Evolutionary conservation across 2,113 vertebrate genomes (phyloP).

Genomic region (Fregetta grallaria): DNA sequence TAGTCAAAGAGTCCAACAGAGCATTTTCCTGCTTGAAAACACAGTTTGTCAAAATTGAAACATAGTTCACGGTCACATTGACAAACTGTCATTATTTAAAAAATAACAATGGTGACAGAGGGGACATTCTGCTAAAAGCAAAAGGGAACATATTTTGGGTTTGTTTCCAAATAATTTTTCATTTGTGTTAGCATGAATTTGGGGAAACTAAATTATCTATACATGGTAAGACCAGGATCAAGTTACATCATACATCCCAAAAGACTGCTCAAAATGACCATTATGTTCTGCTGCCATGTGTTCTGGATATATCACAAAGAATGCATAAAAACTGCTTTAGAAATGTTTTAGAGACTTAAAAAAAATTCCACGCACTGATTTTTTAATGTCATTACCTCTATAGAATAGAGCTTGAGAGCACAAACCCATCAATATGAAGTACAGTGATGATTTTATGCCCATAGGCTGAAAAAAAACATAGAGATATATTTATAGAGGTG

Average conservation of each 20-base stretch:
- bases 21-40: not conserved
- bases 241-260: not conserved
- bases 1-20: not conserved
- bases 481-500: not conserved
- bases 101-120: not conserved
- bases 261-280: not conserved
- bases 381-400: not conserved
- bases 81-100: not conserved
- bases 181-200: not conserved
- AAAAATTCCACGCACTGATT: not conserved
- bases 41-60: not conserved
- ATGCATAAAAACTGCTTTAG: not conserved
- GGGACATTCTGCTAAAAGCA: not conserved
- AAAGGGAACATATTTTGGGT: not conserved
- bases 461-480: rapidly evolving
- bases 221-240: not conserved
- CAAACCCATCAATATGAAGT: not conserved
- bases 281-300: not conserved
- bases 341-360: not conserved
- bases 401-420: not conserved
- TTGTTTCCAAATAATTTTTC: not conserved
- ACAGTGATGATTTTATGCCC: not conserved
- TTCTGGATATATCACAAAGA: not conserved
- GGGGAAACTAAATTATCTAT: not conserved
- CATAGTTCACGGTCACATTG: not conserved